These are phyloP conservation scores for Gisinianus flammeolus DNA, from an alignment of 2,888 invertebrate genomes.

Conservation along the genomic window DNA sequence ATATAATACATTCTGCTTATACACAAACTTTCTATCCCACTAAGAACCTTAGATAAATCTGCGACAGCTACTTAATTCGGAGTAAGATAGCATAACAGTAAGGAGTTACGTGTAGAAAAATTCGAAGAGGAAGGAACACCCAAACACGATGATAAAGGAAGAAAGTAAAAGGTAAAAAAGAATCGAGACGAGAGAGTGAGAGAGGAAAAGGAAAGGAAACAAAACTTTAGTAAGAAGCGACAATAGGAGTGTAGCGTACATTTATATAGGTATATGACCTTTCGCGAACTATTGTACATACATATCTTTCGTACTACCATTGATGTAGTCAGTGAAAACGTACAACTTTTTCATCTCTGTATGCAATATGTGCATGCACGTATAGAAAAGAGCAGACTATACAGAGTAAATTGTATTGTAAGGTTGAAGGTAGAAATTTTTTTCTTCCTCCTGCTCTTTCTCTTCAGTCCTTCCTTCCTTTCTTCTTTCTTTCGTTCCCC, in stretches of 20 bases:
- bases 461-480: background rate
- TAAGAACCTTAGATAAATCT: constrained; percentile 7
- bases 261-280: background rate
- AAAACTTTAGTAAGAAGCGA: constrained; percentile 15
- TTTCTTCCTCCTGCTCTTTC: constrained; percentile 9
- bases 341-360: background rate
- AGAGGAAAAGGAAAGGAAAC: constrained; percentile 10
- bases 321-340: no score
- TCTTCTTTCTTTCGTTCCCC: background rate
- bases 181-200: background rate
- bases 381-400: constrained; percentile 2
- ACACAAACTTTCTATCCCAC: background rate
- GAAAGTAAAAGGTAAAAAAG: background rate
- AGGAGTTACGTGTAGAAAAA: background rate
- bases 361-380: background rate
- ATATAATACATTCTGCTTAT: background rate
- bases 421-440: background rate
- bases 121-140: background rate
- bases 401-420: background rate
- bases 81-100: constrained; percentile 1
- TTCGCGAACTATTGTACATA: background rate
- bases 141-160: background rate
- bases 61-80: no score
- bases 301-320: background rate
- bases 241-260: background rate